Evolutionary conservation across 2,888 invertebrate species (phyloP), one percentile per base, ranked within the genome.

Genomic region (Odontocerum albicorne): DNA sequence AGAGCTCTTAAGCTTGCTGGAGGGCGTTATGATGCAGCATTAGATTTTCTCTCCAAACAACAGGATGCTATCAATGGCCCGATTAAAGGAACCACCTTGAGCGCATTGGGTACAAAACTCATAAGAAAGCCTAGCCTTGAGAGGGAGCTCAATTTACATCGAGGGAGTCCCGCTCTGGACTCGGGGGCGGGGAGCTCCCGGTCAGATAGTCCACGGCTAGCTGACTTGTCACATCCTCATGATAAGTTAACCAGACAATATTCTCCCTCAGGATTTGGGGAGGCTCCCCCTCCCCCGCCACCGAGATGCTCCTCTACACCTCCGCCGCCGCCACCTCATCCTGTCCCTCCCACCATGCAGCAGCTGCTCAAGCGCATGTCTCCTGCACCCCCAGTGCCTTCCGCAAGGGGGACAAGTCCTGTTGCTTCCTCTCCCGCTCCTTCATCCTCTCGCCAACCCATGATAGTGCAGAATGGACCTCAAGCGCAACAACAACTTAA

Each of bases 71-170:
- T 76, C 57, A 81, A 80, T 66, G 80, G 80, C 42, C 72, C 78
- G 52, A 69, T 75, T 58, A 78, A 80, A 66, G 72, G 76, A 22
- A 77, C 77, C 64, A 77, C 82, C 65, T 71, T 85, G 60, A 78
- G 79, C 61, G 80, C 82, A 46, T 72, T 86, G 56, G 77, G 81
- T 64, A 83, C 85, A 56, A 92, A 92, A 72, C 78, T 93, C 42
- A 91, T 88, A 62, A 83, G 93, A 46, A 93, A 93, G 69, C 91
- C 92, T 32, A 93, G 92, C 72, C 82, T 94, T 62, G 94, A 94
- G 73, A 82, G 92, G 43, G 92, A 92, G 70, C 74, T 89, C 55
- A 85, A 82, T 62, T 72, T 86, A 15, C 85, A 88, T 63, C 83
- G 92, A 58, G 89, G 90, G 45, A 92, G 92, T 69, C 93, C 94